These are phyloP conservation scores for Tenebrosternarchus preto DNA, from an alignment of 2,113 vertebrate genomes.

Conservation along the genomic window DNA sequence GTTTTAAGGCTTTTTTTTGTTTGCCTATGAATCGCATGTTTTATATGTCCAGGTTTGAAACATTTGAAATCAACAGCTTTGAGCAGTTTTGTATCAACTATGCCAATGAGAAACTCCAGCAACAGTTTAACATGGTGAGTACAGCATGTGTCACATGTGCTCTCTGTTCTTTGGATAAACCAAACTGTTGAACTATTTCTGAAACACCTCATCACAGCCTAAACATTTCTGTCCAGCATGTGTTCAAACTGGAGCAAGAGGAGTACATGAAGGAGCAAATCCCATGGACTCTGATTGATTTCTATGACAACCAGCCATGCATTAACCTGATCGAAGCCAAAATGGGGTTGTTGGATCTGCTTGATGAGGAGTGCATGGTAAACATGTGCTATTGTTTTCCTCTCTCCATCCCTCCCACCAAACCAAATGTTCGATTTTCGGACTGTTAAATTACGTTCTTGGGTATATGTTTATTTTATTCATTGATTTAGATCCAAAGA, in stretches of 20 bases:
- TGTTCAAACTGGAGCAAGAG: slow-evolving; percentile 96
- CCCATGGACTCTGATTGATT: slow-evolving; percentile 97
- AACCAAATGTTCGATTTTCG: background rate
- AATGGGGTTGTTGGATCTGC: slow-evolving; percentile 89
- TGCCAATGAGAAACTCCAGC: slow-evolving; percentile 97
- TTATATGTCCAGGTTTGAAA: slow-evolving; percentile 87
- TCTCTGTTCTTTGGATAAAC: background rate
- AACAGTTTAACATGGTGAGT: slow-evolving; percentile 97
- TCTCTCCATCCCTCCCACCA: background rate
- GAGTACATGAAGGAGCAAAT: slow-evolving; percentile 98
- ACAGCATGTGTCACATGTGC: slow-evolving; percentile 6
- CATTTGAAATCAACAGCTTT: slow-evolving; percentile 97
- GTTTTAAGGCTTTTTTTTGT: too few species aligned
- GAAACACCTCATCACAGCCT: slow-evolving; percentile 30
- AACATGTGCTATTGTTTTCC: too few species aligned
- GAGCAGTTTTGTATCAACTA: slow-evolving; percentile 99
- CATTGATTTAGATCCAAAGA: background rate
- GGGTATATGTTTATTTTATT: background rate
- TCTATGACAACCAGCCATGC: slow-evolving; percentile 96
- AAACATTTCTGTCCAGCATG: slow-evolving; percentile 77
- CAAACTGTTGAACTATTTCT: background rate
- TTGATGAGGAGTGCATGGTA: slow-evolving; percentile 97
- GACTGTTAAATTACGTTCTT: background rate
- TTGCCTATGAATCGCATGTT: slow-evolving; percentile 25
- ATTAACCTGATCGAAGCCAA: slow-evolving; percentile 96